Evolutionary conservation across 2,113 vertebrate genomes (phyloP).

Genomic region (Gallinago jamesoni): DNA sequence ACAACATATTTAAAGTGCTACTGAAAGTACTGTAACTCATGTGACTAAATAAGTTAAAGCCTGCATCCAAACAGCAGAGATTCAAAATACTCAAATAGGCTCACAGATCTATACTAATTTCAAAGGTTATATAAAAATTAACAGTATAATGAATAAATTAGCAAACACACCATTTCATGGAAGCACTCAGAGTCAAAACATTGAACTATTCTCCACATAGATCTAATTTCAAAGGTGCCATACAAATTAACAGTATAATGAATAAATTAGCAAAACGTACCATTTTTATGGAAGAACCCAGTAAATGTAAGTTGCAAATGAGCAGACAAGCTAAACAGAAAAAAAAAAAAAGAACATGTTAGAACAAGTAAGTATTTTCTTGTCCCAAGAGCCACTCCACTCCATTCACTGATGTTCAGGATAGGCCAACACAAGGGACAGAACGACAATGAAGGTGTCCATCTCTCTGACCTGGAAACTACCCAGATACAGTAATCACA

Average conservation of each 20-base stretch:
- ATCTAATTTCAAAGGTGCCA: neutral
- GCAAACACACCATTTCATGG: constrained; percentile 93
- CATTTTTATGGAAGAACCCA: constrained; percentile 99
- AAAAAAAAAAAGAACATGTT: constrained; percentile 20
- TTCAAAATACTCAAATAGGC: neutral
- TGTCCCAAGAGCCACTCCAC: neutral
- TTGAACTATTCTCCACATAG: neutral
- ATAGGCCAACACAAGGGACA: neutral
- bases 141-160: neutral
- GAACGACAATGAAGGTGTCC: neutral
- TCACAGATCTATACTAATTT: neutral
- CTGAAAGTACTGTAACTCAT: neutral
- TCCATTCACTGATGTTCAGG: neutral
- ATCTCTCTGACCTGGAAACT: neutral
- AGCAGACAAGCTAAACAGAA: constrained; percentile 86
- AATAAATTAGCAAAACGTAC: constrained; percentile 75
- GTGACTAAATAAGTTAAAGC: neutral
- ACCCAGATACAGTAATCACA: neutral
- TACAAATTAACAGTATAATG: neutral
- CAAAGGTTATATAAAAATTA: neutral
- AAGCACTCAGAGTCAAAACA: constrained; percentile 79
- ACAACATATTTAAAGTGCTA: neutral
- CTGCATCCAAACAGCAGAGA: neutral
- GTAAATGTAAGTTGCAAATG: constrained; percentile 98
- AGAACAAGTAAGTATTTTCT: neutral